phyloP scores from a whole-genome alignment of 2,888 invertebrate genomes.

The Chalcosyrphus nemorum region DNA sequence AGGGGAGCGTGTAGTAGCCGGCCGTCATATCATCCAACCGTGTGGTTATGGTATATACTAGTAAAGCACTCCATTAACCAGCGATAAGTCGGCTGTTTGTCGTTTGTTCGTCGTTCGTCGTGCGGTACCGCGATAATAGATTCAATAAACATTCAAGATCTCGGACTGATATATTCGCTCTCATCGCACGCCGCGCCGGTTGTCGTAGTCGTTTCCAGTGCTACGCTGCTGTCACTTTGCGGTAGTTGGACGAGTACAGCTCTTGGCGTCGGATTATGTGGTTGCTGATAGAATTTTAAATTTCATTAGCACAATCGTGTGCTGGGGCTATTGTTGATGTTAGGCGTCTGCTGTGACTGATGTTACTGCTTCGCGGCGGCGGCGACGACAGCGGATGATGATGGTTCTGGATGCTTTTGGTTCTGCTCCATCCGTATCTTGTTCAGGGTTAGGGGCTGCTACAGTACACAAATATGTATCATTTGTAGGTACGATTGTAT shows the following conservation, averaged over 20 bases:
- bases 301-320: slow-evolving; percentile 57
- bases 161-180: slow-evolving; percentile 47
- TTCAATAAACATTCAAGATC: slow-evolving; percentile 60
- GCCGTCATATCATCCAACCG: slow-evolving; percentile 9
- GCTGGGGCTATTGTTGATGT: slow-evolving; percentile 31
- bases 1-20: slow-evolving; percentile 20
- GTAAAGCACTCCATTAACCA: slow-evolving; percentile 46
- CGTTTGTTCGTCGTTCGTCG: slow-evolving; percentile 40
- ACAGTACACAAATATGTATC: background rate
- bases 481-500: background rate
- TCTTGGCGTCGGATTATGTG: slow-evolving; percentile 29
- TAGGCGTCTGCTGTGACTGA: slow-evolving; percentile 17
- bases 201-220: background rate
- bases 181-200: slow-evolving; percentile 22
- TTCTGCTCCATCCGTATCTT: slow-evolving; percentile 3
- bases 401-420: slow-evolving; percentile 18
- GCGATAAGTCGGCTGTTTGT: slow-evolving; percentile 41
- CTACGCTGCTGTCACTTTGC: background rate
- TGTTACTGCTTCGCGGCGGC: slow-evolving; percentile 16
- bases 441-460: background rate
- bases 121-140: slow-evolving; percentile 55
- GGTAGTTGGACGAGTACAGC: slow-evolving; percentile 36
- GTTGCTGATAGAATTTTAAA: slow-evolving; percentile 65
- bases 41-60: background rate
- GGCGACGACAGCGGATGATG: too few species aligned